These are phyloP conservation scores for Carlito syrichta DNA, from an alignment of 2,113 vertebrate species.

Conservation along the genomic window DNA sequence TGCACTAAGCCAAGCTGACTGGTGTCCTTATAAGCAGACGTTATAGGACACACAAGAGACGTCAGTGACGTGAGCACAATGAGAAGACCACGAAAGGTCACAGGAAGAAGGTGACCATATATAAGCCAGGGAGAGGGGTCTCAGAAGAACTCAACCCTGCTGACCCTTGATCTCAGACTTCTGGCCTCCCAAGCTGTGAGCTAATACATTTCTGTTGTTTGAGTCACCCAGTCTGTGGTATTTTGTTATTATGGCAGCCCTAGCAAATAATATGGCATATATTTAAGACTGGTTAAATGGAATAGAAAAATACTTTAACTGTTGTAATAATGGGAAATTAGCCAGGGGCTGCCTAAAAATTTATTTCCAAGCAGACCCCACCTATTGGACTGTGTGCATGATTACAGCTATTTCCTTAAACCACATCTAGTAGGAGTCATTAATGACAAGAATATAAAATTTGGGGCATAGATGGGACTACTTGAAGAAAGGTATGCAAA, in stretches of 20 bases:
- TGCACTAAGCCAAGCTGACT: background rate
- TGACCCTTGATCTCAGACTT: background rate
- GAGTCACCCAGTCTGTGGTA: background rate
- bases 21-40: background rate
- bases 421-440: background rate
- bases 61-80: background rate
- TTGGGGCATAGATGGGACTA: background rate
- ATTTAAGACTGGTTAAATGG: background rate
- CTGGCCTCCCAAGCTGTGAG: background rate
- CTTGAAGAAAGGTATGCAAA: background rate
- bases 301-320: background rate
- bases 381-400: background rate
- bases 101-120: background rate
- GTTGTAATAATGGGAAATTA: constrained; percentile 1
- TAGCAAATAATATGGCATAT: background rate
- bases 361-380: background rate
- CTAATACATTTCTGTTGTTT: background rate
- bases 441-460: background rate
- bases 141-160: background rate
- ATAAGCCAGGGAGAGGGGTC: background rate
- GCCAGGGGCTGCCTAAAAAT: background rate
- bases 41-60: background rate
- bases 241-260: background rate
- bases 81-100: no score
- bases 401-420: background rate